These are phyloP conservation scores for Vireo griseus DNA, from an alignment of 2,797 vertebrate species.

Conservation along the genomic window DNA sequence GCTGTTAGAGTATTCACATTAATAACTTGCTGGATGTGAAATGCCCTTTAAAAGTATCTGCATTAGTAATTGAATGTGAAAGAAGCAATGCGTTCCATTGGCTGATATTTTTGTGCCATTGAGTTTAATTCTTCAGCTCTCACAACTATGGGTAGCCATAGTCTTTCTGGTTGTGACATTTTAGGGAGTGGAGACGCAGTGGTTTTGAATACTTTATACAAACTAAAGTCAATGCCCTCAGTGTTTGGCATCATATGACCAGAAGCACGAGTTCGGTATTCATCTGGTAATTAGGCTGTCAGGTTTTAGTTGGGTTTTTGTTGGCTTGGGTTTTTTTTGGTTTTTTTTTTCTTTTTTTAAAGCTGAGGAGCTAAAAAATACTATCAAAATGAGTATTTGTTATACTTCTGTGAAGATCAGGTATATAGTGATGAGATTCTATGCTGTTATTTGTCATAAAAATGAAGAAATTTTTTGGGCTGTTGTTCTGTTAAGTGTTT, in stretches of 20 bases:
- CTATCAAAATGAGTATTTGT: background rate
- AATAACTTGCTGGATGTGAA: background rate
- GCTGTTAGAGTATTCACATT: background rate
- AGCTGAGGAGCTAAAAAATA: background rate
- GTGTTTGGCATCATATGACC: constrained; percentile 26
- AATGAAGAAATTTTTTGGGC: background rate
- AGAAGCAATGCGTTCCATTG: background rate
- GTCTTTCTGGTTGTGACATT: background rate
- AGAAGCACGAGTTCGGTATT: background rate
- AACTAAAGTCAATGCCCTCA: background rate
- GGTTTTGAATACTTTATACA: background rate
- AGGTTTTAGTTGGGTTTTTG: background rate
- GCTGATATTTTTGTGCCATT: background rate
- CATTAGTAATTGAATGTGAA: background rate
- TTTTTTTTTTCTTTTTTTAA: background rate
- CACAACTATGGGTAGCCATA: background rate
- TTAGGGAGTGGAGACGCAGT: background rate
- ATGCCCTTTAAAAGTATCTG: background rate
- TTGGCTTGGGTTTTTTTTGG: too few species aligned
- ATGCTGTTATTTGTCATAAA: background rate
- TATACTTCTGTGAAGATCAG: background rate
- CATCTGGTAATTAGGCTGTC: background rate
- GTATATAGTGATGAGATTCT: background rate
- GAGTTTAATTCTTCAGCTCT: background rate
- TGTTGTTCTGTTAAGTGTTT: background rate